These are phyloP conservation scores for Spea bombifrons DNA, from an alignment of 2,113 vertebrate species.

Conservation along the genomic window DNA sequence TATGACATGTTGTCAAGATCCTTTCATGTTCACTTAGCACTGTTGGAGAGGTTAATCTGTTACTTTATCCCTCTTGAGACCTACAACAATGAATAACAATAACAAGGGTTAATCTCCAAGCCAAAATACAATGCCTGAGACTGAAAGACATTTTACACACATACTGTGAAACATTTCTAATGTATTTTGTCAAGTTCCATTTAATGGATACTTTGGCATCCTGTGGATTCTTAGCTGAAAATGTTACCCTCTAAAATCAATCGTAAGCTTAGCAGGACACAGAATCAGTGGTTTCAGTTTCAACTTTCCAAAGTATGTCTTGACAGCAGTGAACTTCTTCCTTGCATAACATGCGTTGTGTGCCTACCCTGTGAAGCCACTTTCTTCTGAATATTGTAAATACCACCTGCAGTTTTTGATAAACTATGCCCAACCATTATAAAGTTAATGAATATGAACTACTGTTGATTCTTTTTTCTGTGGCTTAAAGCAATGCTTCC, in stretches of 20 bases:
- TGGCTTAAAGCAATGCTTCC: too few relatives aligned
- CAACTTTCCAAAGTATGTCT: constrained; percentile 26
- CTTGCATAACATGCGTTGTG: too few relatives aligned
- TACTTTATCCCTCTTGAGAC: constrained; percentile 21
- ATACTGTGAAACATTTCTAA: constrained; percentile 43
- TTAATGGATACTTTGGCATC: constrained; percentile 33
- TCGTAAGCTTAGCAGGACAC: constrained; percentile 36
- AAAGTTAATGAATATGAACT: too few relatives aligned
- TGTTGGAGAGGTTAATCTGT: constrained; percentile 29
- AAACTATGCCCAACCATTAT: too few relatives aligned
- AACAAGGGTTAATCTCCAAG: constrained; percentile 40
- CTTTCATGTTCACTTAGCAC: constrained; percentile 20
- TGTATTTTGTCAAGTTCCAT: constrained; percentile 30
- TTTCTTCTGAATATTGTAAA: too few relatives aligned
- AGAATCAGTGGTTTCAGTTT: constrained; percentile 40
- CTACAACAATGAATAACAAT: constrained; percentile 24
- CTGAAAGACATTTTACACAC: constrained; percentile 19
- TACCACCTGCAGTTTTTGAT: too few relatives aligned
- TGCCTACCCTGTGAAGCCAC: too few relatives aligned
- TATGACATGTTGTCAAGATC: constrained; percentile 28
- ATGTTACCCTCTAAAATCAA: constrained; percentile 40
- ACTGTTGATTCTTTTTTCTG: too few relatives aligned
- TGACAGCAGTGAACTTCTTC: constrained; percentile 20
- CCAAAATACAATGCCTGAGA: constrained; percentile 9
- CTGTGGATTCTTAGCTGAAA: constrained; percentile 21